Percentiles rank a stretch among this genome's conserved stretches.
Conservation (phyloP, 2,888 invertebrate genomes). For the Orthonychiurus folsomi region DNA sequence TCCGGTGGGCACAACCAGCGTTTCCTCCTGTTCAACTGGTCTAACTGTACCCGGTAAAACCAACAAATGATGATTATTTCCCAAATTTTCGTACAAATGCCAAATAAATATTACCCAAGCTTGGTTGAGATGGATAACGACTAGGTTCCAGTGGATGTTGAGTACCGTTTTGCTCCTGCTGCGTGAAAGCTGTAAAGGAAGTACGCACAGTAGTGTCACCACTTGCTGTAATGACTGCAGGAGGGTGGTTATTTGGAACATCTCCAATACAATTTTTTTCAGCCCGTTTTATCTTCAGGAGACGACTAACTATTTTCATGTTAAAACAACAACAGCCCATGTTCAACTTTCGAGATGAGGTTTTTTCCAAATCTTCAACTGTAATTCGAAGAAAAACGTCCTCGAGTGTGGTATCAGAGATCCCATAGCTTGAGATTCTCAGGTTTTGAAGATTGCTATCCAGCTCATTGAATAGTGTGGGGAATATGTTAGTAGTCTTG, state of each 20-base stretch:
- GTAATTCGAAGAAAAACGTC: conserved; percentile 46
- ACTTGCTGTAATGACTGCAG: background rate
- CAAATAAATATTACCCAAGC: too few relatives aligned
- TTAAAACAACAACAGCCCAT: background rate
- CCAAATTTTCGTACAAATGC: too few relatives aligned
- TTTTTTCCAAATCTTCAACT: conserved; percentile 25
- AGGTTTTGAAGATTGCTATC: conserved; percentile 44
- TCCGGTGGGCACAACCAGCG: background rate
- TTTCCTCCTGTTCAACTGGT: too few relatives aligned
- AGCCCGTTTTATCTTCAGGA: background rate
- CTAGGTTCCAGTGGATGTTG: too few relatives aligned
- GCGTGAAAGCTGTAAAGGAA: too few relatives aligned
- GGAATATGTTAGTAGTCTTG: conserved; percentile 34
- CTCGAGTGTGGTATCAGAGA: conserved; percentile 55
- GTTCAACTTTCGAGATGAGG: background rate
- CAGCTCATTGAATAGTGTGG: conserved; percentile 43
- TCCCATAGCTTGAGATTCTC: conserved; percentile 50
- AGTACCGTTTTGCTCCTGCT: too few relatives aligned
- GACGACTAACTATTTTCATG: background rate
- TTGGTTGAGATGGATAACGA: too few relatives aligned
- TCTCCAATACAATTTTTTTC: background rate
- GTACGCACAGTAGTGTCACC: background rate
- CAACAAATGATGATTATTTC: too few relatives aligned
- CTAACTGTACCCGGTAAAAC: too few relatives aligned
- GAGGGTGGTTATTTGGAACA: background rate